A percentile compares a stretch with the other conserved stretches of the same genome.
These are phyloP conservation scores for Gambusia holbrooki DNA, from an alignment of 2,113 vertebrate species.

Conservation along the genomic window DNA sequence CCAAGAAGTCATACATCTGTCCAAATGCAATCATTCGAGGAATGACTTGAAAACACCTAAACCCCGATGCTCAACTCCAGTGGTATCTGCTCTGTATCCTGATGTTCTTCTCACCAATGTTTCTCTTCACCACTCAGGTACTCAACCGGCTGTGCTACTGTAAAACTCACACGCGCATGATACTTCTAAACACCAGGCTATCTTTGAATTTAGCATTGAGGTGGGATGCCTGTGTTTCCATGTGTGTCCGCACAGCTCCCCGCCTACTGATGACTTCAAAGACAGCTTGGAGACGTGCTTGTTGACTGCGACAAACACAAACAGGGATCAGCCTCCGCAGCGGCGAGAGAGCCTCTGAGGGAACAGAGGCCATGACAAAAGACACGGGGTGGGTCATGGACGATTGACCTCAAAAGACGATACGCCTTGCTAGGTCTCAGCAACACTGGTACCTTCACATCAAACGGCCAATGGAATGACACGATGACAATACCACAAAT, in stretches of 20 bases:
- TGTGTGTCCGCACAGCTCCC: constrained; percentile 24
- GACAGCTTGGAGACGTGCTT: constrained; percentile 9
- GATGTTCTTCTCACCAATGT: not conserved
- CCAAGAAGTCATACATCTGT: constrained; percentile 41
- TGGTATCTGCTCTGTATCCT: not conserved
- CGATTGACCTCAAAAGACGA: constrained; percentile 49
- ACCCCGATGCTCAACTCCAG: constrained; percentile 1
- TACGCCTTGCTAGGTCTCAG: constrained; percentile 38
- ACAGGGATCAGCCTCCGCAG: constrained; percentile 50
- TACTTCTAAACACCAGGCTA: constrained; percentile 63
- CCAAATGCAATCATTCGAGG: constrained; percentile 34
- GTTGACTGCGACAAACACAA: constrained; percentile 62
- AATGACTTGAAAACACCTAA: constrained; percentile 9
- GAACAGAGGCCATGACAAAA: constrained; percentile 46
- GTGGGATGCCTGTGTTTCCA: constrained; percentile 61
- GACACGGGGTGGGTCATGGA: constrained; percentile 32
- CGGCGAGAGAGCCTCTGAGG: constrained; percentile 37
- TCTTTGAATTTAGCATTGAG: constrained; percentile 73
- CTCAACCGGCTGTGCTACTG: constrained; percentile 16
- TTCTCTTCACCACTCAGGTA: constrained; percentile 10
- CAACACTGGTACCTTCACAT: constrained; percentile 35
- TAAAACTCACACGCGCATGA: constrained; percentile 52
- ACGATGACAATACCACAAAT: not conserved
- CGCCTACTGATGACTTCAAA: constrained; percentile 39
- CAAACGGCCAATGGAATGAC: constrained; percentile 20